These are phyloP conservation scores for Agapornis canus DNA, from an alignment of 2,797 vertebrate species.

Conservation along the genomic window DNA sequence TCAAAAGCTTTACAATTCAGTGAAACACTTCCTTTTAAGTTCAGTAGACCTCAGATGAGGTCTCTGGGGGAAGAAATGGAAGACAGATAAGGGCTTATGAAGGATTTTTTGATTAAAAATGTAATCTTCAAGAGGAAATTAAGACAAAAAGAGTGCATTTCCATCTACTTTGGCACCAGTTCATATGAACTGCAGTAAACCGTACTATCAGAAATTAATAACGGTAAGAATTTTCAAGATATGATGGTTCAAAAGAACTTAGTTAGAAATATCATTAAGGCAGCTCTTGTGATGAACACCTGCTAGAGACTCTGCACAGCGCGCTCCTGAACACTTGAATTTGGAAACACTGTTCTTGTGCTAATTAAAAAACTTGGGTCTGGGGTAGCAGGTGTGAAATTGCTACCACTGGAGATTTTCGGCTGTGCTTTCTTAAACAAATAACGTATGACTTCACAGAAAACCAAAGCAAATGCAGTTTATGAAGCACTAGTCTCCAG, in stretches of 20 bases:
- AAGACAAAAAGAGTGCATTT: background rate
- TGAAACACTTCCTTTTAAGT: background rate
- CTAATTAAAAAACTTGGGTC: slow-evolving; percentile 2
- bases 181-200: background rate
- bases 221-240: background rate
- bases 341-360: background rate
- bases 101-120: background rate
- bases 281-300: slow-evolving; percentile 5
- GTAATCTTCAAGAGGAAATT: background rate
- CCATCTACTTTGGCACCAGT: background rate
- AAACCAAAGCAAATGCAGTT: background rate
- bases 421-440: background rate
- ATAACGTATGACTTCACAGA: background rate
- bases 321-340: background rate
- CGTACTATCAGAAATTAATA: background rate
- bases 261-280: background rate
- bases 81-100: background rate
- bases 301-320: background rate
- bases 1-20: background rate
- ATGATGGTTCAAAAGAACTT: background rate
- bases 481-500: background rate
- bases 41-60: background rate
- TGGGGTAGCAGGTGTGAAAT: background rate
- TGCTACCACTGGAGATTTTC: background rate
- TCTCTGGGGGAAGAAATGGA: background rate